Conservation (phyloP, 2,113 vertebrate genomes). For the Corythornis madagascariensis region DNA sequence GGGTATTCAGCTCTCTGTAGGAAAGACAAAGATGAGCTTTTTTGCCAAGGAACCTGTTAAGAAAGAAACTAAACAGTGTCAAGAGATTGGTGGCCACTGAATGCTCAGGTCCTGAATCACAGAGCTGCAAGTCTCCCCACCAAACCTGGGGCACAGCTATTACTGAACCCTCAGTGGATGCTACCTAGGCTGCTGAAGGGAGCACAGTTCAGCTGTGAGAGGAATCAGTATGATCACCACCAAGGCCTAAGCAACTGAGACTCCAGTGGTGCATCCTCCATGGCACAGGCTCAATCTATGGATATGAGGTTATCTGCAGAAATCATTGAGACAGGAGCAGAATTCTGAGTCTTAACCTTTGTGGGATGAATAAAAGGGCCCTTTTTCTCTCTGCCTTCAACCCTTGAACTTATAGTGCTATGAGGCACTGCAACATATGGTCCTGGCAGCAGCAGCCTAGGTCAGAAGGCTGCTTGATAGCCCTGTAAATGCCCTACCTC, state of each 20-base stretch:
- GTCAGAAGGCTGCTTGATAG: neutral
- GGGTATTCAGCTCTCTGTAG: neutral
- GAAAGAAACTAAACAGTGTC: neutral
- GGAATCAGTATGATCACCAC: neutral
- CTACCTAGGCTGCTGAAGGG: neutral
- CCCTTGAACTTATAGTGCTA: neutral
- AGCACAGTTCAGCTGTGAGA: neutral
- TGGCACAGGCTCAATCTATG: neutral
- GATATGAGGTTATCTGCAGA: neutral
- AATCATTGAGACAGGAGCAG: neutral
- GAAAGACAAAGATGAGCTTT: neutral
- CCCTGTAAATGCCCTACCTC: neutral
- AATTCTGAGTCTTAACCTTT: neutral
- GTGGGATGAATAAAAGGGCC: neutral
- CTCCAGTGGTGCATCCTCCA: neutral
- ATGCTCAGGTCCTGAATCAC: neutral
- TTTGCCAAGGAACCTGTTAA: neutral
- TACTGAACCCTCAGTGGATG: neutral
- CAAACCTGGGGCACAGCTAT: neutral
- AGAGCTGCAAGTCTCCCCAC: neutral
- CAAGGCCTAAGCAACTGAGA: neutral
- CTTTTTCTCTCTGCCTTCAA: neutral
- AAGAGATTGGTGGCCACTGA: neutral
- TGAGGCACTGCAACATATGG: neutral
- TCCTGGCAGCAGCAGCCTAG: neutral